Conservation (phyloP, 2,113 vertebrate genomes). For the Thunnus thynnus region DNA sequence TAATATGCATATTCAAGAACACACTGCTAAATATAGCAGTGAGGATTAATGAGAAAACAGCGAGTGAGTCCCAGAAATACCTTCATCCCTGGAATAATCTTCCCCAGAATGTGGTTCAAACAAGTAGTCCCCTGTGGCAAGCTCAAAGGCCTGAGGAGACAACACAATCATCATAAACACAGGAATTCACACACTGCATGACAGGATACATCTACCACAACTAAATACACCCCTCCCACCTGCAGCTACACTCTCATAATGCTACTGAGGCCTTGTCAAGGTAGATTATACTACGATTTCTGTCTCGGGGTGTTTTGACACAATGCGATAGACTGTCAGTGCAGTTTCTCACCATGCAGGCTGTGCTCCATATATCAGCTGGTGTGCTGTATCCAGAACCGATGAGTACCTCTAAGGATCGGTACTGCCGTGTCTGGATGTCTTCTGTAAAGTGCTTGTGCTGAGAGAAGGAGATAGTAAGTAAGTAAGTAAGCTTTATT, state of each 20-base stretch:
- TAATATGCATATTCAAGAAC: neutral
- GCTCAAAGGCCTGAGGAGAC: constrained; percentile 92
- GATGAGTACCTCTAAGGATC: constrained; percentile 96
- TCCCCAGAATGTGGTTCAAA: constrained; percentile 98
- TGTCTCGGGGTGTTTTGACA: neutral
- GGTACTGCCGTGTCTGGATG: constrained; percentile 97
- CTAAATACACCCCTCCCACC: neutral
- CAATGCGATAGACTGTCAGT: neutral
- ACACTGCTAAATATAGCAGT: neutral
- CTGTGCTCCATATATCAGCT: constrained; percentile 98
- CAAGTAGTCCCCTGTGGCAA: constrained; percentile 97
- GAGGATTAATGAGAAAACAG: constrained; percentile 5
- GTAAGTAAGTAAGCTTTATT: neutral
- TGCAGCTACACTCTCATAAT: neutral
- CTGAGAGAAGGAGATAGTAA: constrained; percentile 68
- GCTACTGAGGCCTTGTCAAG: neutral
- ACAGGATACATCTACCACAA: neutral
- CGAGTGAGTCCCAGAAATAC: constrained; percentile 73
- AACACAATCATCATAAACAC: constrained; percentile 41
- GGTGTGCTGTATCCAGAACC: constrained; percentile 95
- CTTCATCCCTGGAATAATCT: constrained; percentile 98
- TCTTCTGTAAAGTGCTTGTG: constrained; percentile 99
- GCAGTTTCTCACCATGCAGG: constrained; percentile 92
- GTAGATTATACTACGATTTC: neutral
- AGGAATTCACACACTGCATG: constrained; percentile 7